Base-by-base conservation (phyloP, 2,797 vertebrate genomes). In the Liasis olivaceus region DNA sequence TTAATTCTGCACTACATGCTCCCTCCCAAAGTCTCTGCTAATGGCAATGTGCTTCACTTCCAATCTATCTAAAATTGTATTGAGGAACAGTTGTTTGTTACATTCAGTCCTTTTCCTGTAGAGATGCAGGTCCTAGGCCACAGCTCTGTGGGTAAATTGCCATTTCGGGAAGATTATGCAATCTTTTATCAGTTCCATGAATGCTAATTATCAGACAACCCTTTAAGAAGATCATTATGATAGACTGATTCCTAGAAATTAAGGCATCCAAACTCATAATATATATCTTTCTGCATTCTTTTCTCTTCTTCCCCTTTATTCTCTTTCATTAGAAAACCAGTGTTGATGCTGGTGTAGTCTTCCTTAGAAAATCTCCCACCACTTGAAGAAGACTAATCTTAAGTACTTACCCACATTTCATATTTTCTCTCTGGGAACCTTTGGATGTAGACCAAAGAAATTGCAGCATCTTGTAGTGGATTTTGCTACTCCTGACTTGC, bases 131-230 rank as follows among this genome's bases (percentile, higher is more conserved):
- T 69, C 63, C 51, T 26, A 86, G 81, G 14, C 12, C 63, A 15
- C 84, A 31, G 59, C 63, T 31, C 47, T n/a, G 15, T 59, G 24
- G 17, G 64, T 77, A 88, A 62, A 31, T 88, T 87, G 31, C 31
- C 42, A 42, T 88, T 66, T 87, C 54, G 72, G 31, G 85, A 22
- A 51, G 24, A 69, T 62, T 54, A 88, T 81, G 6, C 17, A 22
- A 51, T 72, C 64, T 87, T 85, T 91, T 91, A 86, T 87, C 36
- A 91, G 36, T 28, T 72, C 36, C 36, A 9, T 77, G 64, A 87
- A 15, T 84, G 58, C 20, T 69, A 87, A 36, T 54, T 31, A 91
- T 88, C 91, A 91, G 85, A 5, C 64, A 72, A 87, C n/a, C 56
- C 31, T 87, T 42, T 54, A 72, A 12, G 56, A 56, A 87, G 87